These are phyloP conservation scores for Vimba vimba DNA, from an alignment of 2,113 vertebrate genomes.

Conservation along the genomic window DNA sequence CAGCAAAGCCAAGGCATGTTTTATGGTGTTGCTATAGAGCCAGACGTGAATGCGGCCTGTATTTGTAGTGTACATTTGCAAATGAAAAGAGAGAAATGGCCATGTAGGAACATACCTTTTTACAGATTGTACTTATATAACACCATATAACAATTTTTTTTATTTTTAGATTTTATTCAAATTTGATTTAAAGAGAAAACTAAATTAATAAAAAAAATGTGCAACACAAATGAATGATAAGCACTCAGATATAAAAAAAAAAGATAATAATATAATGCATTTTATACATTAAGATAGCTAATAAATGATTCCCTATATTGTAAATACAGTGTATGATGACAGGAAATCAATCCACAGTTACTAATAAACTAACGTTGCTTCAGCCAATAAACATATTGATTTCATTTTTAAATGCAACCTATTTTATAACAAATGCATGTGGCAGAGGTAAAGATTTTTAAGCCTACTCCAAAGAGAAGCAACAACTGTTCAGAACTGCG, in stretches of 20 bases:
- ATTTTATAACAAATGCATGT: not conserved
- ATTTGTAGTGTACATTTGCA: slow-evolving; percentile 20
- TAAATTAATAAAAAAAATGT: not conserved
- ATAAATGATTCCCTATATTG: not conserved
- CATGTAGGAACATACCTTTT: not conserved
- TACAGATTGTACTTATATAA: not conserved
- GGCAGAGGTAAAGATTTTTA: not conserved
- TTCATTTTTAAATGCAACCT: not conserved
- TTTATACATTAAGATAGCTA: no score
- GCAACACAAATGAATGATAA: not conserved
- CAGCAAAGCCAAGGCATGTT: slow-evolving; percentile 8
- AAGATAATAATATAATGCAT: no score
- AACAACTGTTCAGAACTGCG: not conserved
- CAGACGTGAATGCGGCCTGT: not conserved
- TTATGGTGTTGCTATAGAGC: slow-evolving; percentile 21
- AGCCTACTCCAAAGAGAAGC: no score
- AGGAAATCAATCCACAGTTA: not conserved
- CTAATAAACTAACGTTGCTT: not conserved
- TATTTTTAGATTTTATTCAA: not conserved
- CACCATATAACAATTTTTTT: not conserved
- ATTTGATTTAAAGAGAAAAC: not conserved
- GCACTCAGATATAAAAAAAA: not conserved
- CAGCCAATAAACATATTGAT: not conserved
- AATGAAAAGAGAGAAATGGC: slow-evolving; percentile 37
- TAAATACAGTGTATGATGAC: not conserved